Conservation (phyloP, 2,888 invertebrate species). For the Latheticus oryzae region DNA sequence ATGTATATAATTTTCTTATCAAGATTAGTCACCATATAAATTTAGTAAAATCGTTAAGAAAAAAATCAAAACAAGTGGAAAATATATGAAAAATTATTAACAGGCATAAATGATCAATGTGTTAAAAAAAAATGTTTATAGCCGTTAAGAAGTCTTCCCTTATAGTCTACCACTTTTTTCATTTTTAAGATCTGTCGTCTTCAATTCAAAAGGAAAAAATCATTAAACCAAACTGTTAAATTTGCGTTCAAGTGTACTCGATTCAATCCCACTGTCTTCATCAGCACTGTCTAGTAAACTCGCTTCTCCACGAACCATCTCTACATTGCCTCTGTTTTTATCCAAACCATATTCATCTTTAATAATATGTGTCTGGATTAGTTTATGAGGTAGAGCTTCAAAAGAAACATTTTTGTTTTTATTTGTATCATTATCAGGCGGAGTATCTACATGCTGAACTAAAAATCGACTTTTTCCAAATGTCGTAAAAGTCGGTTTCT, state of each 20-base stretch:
- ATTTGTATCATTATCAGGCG: slow-evolving; percentile 53
- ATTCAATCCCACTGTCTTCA: slow-evolving; percentile 75
- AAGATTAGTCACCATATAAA: too few species aligned
- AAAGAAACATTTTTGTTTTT: slow-evolving; percentile 62
- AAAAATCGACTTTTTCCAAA: slow-evolving; percentile 69
- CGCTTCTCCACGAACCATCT: slow-evolving; percentile 67
- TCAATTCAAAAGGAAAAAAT: too few species aligned
- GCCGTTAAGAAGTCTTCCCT: too few species aligned
- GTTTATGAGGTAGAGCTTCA: slow-evolving; percentile 64
- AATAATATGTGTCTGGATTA: slow-evolving; percentile 46
- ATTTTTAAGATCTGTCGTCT: too few species aligned
- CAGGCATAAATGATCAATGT: too few species aligned
- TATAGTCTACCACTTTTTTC: too few species aligned
- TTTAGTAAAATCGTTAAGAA: too few species aligned
- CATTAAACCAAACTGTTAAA: slow-evolving; percentile 42
- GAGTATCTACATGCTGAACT: slow-evolving; percentile 65
- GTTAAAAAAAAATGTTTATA: too few species aligned
- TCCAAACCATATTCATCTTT: slow-evolving; percentile 39
- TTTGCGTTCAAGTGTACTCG: slow-evolving; percentile 71
- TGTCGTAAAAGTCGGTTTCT: slow-evolving; percentile 70
- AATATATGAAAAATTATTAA: too few species aligned
- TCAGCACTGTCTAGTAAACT: slow-evolving; percentile 74
- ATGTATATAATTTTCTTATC: too few species aligned
- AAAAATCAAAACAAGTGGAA: too few species aligned
- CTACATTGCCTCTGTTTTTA: slow-evolving; percentile 47